A percentile compares a stretch with the other conserved stretches of the same genome.
Conservation (phyloP, 2,888 invertebrate species). For the Oscheius sp. region DNA sequence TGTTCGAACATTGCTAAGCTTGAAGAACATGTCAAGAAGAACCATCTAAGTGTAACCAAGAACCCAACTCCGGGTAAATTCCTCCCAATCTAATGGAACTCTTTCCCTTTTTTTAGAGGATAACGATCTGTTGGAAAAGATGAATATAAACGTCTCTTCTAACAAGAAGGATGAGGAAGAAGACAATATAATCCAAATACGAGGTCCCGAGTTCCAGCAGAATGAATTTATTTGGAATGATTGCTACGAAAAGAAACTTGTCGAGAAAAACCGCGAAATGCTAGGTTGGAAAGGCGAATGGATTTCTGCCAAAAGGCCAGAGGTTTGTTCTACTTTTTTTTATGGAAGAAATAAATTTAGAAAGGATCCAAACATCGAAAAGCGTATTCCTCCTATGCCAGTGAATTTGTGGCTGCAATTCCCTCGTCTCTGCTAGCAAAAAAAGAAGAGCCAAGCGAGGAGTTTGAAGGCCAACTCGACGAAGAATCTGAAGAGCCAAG, state of each 20-base stretch:
- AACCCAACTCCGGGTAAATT: too few species aligned
- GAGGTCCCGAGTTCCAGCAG: background rate
- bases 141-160: too few species aligned
- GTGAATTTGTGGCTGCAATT: background rate
- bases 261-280: background rate
- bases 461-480: too few species aligned
- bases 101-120: too few species aligned
- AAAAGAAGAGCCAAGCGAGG: too few species aligned
- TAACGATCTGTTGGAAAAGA: too few species aligned
- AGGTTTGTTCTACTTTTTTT: background rate
- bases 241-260: background rate
- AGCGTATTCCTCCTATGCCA: background rate
- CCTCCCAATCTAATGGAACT: too few species aligned
- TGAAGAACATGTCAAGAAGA: slow-evolving; percentile 26
- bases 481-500: too few species aligned
- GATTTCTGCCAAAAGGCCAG: background rate
- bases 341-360: background rate
- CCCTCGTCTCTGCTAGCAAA: too few species aligned
- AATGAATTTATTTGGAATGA: background rate
- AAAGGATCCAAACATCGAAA: slow-evolving; percentile 8
- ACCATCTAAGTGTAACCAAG: too few species aligned
- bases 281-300: background rate
- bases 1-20: slow-evolving; percentile 1
- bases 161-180: background rate
- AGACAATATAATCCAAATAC: background rate